These are phyloP conservation scores for Drosophila subsilvestris DNA, from an alignment of 2,888 invertebrate genomes.

Conservation along the genomic window DNA sequence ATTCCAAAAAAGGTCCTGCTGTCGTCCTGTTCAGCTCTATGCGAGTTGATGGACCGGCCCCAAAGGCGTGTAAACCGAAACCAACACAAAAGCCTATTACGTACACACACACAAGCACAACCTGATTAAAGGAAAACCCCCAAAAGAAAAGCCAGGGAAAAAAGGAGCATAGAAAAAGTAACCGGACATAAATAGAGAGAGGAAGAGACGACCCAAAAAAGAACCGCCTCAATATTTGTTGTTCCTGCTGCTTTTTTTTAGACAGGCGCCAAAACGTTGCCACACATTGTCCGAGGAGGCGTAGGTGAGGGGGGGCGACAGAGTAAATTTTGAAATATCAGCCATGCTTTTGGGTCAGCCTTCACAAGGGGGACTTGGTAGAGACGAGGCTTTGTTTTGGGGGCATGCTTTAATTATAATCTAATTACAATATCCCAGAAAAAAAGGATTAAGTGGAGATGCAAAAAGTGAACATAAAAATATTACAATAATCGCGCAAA, in stretches of 20 bases:
- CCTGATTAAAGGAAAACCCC: slow-evolving; percentile 20
- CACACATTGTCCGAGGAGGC: slow-evolving; percentile 48
- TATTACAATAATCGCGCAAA: too few relatives aligned
- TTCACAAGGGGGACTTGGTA: not conserved
- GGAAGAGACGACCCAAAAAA: slow-evolving; percentile 12
- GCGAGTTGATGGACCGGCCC: not conserved
- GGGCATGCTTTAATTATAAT: slow-evolving; percentile 51
- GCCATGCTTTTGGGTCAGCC: slow-evolving; percentile 13
- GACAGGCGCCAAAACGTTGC: slow-evolving; percentile 56
- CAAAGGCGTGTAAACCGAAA: slow-evolving; percentile 46
- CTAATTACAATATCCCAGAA: slow-evolving; percentile 49
- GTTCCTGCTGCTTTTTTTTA: slow-evolving; percentile 48
- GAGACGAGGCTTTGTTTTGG: not conserved
- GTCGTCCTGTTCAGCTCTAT: slow-evolving; percentile 1
- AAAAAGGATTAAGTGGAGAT: not conserved
- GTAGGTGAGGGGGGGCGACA: slow-evolving; percentile 25
- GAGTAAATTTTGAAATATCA: slow-evolving; percentile 45
- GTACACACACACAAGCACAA: slow-evolving; percentile 2
- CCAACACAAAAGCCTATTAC: slow-evolving; percentile 65
- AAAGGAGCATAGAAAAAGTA: slow-evolving; percentile 34
- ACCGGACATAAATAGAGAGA: slow-evolving; percentile 20
- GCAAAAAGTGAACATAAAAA: too few relatives aligned
- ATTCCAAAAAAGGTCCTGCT: slow-evolving; percentile 13
- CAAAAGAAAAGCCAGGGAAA: slow-evolving; percentile 7
- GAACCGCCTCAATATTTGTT: slow-evolving; percentile 32